Evolutionary conservation across 2,888 invertebrate species (phyloP), one percentile per base, ranked within the genome.

Genomic region (Drosophila borealis): DNA sequence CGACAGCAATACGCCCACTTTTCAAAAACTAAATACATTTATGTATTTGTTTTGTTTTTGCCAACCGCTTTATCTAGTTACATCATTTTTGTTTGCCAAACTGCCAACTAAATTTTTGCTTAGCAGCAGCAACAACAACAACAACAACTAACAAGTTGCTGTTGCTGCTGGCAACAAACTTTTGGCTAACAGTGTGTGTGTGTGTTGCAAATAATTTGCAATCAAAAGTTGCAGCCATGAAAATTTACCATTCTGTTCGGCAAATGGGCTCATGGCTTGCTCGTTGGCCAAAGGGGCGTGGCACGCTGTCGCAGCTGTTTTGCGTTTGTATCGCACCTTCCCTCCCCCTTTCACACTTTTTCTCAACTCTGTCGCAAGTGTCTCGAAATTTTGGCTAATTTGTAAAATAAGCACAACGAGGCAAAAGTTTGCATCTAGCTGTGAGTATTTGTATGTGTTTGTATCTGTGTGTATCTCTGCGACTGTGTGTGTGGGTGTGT

Each of bases 151-250:
- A 70, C 69, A 71, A 73, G 68, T 62, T 67, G 25, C 65, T 51
- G 68, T 69, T 46, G 74, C 82, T 76, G 64, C 49, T 49, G 84
- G 82, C 84, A 67, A 70, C 60, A 49, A 83, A 83, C 78, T 84
- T 84, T 84, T 81, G 68, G 41, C 67, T 57, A 46, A 5, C 53
- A 74, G 51, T 70, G 55, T 48, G 33, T 62, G 19, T 46, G 51
- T 55, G 55, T 72, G 72, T 56, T 70, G 68, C 88, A 84, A 83
- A 84, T 87, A 87, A 83, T 87, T 84, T 84, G 83, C 83, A 83
- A 83, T 83, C 85, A 83, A 87, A 83, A 83, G 78, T 83, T 83
- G 79, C 85, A 71, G 59, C 64, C 54, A 86, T 65, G 62, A 59
- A 73, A 71, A 73, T 56, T 68, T 45, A n/a, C 11, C 61, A 44